Conservation (phyloP, 2,797 vertebrate genomes). For the Urocyon cinereoargenteus region DNA sequence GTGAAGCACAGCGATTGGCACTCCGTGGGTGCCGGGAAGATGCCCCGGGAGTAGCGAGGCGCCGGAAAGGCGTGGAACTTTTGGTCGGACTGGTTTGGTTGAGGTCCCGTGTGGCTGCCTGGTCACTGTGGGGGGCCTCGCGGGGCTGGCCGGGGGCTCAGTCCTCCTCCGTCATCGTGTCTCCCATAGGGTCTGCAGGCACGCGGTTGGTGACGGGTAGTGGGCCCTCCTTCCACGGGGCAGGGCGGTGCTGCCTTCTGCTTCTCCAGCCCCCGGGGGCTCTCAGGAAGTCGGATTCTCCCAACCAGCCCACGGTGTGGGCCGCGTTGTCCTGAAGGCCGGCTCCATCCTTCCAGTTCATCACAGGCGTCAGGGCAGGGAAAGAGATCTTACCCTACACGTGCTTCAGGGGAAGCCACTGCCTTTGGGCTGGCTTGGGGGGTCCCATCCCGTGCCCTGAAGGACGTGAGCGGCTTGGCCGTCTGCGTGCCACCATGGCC, state of each 20-base stretch:
- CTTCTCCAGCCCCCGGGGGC: background rate
- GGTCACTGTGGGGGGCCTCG: background rate
- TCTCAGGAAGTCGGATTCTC: background rate
- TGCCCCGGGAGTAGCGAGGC: background rate
- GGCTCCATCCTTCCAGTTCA: background rate
- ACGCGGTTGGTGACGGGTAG: background rate
- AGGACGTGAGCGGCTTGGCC: too few species aligned
- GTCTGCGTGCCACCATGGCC: fast-evolving
- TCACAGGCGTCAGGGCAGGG: background rate
- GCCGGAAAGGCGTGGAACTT: background rate
- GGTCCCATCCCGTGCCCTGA: background rate
- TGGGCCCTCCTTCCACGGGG: background rate
- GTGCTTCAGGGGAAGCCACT: background rate
- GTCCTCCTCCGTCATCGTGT: too few species aligned
- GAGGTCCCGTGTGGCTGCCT: background rate
- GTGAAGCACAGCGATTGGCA: fast-evolving
- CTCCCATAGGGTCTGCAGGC: too few species aligned
- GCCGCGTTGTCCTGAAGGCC: background rate
- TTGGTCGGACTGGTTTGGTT: background rate
- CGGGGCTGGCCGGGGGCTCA: background rate
- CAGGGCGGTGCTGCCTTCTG: background rate
- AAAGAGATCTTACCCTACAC: background rate
- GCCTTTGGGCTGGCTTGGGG: background rate
- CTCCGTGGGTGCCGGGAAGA: background rate
- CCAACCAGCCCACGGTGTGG: too few species aligned